A percentile compares a stretch with the other conserved stretches of the same genome.
phyloP scores from a whole-genome alignment of 2,797 vertebrate species.

The Cynodonichthys magdalenae region DNA sequence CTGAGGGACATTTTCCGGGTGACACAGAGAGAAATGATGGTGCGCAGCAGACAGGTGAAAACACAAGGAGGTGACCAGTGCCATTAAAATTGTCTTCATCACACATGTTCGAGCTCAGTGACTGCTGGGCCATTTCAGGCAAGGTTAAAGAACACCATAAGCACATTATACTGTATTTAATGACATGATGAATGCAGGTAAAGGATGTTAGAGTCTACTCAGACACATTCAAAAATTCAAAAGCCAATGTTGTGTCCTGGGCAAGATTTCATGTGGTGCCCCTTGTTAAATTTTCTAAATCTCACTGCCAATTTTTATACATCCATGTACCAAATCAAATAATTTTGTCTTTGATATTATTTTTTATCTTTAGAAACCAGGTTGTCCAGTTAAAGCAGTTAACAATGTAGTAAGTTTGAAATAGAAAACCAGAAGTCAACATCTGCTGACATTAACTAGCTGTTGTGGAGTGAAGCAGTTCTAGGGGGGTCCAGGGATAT shows the following conservation, averaged over 20 bases:
- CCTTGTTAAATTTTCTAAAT: too few species aligned
- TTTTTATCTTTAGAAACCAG: too few species aligned
- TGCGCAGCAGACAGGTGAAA: slow-evolving; percentile 25
- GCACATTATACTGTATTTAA: slow-evolving; percentile 21
- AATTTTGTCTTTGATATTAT: too few species aligned
- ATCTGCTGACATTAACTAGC: too few species aligned
- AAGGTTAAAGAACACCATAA: slow-evolving; percentile 39
- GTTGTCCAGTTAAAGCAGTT: too few species aligned
- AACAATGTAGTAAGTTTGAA: too few species aligned
- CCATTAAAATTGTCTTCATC: slow-evolving; percentile 41
- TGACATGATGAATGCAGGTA: slow-evolving; percentile 23
- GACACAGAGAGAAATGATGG: slow-evolving; percentile 24
- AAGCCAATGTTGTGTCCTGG: not conserved
- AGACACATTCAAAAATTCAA: slow-evolving; percentile 7
- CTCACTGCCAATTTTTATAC: too few species aligned
- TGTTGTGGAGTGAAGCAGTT: too few species aligned
- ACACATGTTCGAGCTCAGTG: slow-evolving; percentile 20
- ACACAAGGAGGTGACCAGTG: slow-evolving; percentile 23
- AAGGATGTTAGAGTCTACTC: slow-evolving; percentile 35
- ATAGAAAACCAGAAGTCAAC: too few species aligned
- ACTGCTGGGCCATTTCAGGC: slow-evolving; percentile 2
- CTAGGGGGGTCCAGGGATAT: too few species aligned
- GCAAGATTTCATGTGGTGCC: too few species aligned
- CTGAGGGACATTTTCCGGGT: slow-evolving; percentile 12
- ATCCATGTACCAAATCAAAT: too few species aligned